A percentile compares a stretch with the other conserved stretches of the same genome.
These are phyloP conservation scores for Lepilemur ruficaudatus DNA, from an alignment of 2,797 vertebrate genomes.

Conservation along the genomic window DNA sequence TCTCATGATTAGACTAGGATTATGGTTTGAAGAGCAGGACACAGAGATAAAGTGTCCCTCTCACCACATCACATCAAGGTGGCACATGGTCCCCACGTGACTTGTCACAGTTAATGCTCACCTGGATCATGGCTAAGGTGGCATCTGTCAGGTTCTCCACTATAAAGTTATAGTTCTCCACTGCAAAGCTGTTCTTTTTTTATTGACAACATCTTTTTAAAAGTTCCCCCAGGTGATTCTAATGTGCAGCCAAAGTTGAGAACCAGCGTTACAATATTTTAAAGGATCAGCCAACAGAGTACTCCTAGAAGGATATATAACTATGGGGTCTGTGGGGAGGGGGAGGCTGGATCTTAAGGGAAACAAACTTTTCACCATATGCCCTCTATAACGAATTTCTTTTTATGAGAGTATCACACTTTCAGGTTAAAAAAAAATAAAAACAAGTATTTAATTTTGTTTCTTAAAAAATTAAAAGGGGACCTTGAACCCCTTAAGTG, in stretches of 20 bases:
- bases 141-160: neutral
- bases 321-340: accelerated
- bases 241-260: neutral
- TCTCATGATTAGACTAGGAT: neutral
- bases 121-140: neutral
- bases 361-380: neutral
- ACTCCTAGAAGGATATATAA: neutral
- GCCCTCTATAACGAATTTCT: neutral
- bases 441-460: neutral
- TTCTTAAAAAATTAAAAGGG: neutral
- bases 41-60: neutral
- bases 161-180: neutral
- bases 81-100: too few species aligned
- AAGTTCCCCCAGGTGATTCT: neutral
- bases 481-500: neutral
- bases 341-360: neutral
- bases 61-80: neutral
- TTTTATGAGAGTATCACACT: neutral
- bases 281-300: neutral
- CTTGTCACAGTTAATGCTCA: accelerated
- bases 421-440: slow-evolving; percentile 28
- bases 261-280: neutral
- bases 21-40: neutral
- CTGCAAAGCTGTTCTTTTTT: neutral
- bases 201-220: neutral